Conservation (phyloP, 2,113 vertebrate genomes). For the Capreolus pygargus region DNA sequence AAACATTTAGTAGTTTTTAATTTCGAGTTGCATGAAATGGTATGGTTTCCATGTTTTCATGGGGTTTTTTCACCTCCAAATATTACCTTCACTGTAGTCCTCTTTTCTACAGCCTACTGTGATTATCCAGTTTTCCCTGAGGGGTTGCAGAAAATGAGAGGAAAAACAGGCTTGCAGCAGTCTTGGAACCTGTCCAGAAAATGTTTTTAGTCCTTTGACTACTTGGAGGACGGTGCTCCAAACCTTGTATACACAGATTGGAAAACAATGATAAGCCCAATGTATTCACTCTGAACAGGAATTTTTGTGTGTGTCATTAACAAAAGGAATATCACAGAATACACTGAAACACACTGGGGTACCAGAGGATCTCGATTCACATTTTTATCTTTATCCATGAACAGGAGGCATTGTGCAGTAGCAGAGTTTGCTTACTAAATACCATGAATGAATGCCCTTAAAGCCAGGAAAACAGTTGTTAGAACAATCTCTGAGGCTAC, state of each 20-base stretch:
- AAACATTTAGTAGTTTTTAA: neutral
- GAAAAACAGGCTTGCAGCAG: constrained; percentile 40
- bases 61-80: neutral
- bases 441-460: neutral
- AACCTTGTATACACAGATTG: neutral
- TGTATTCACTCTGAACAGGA: neutral
- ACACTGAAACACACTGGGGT: neutral
- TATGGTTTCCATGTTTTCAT: neutral
- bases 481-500: neutral
- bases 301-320: neutral
- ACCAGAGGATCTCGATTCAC: neutral
- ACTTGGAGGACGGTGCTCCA: neutral
- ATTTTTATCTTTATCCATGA: neutral
- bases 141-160: constrained; percentile 47
- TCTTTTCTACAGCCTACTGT: neutral
- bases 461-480: neutral
- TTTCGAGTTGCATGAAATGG: neutral
- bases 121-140: constrained; percentile 31
- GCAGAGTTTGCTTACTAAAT: neutral
- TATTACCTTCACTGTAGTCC: neutral
- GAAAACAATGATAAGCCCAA: neutral
- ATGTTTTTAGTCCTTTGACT: constrained; percentile 26
- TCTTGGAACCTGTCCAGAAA: constrained; percentile 50
- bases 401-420: neutral
- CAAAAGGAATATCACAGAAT: neutral